phyloP scores from a whole-genome alignment of 2,113 vertebrate species.

The Ictidomys tridecemlineatus region DNA sequence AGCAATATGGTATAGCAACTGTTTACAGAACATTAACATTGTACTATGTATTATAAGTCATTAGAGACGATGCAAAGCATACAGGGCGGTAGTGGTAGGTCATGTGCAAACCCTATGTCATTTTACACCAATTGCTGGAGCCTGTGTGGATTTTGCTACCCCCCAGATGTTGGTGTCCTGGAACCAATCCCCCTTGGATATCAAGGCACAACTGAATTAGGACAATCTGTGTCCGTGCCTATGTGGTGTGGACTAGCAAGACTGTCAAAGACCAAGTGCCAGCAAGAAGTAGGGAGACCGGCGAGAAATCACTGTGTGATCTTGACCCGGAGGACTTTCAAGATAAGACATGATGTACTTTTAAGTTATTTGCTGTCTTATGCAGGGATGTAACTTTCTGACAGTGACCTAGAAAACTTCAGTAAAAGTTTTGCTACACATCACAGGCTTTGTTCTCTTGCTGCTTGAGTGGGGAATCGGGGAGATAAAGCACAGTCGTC shows the following conservation, averaged over 20 bases:
- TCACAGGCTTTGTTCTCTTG: conserved; percentile 44
- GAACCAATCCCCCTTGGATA: not conserved
- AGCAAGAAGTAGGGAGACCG: not conserved
- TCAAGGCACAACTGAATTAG: not conserved
- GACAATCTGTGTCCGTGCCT: not conserved
- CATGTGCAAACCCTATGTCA: not conserved
- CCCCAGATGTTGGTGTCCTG: too few species aligned
- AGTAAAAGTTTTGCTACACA: conserved; percentile 47
- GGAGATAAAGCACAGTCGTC: conserved; percentile 59
- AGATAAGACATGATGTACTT: not conserved
- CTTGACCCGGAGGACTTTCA: conserved; percentile 19
- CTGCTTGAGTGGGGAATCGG: conserved; percentile 1
- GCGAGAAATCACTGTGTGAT: not conserved
- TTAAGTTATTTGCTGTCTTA: conserved; percentile 52
- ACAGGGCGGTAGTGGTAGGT: not conserved
- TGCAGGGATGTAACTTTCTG: conserved; percentile 55
- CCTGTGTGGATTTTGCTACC: not conserved
- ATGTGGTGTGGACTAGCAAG: not conserved
- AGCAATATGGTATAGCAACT: not conserved
- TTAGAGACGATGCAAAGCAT: not conserved
- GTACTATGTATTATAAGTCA: not conserved
- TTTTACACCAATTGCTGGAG: not conserved
- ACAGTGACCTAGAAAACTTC: conserved; percentile 76
- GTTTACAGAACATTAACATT: not conserved
- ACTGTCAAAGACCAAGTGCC: not conserved